phyloP scores from a whole-genome alignment of 2,113 vertebrate species.

The Tylochromis polylepis region DNA sequence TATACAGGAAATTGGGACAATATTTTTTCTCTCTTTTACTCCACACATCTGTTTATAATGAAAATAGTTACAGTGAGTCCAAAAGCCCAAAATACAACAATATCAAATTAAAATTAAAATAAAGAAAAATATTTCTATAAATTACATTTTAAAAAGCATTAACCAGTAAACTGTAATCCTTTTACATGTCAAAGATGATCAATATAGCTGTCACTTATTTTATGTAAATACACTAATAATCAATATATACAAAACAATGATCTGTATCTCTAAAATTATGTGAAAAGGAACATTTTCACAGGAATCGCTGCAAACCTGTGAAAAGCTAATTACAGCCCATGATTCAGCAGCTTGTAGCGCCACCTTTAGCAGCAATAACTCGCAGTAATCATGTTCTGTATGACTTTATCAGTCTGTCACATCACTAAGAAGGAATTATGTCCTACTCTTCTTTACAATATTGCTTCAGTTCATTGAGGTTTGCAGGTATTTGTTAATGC shows the following conservation, averaged over 20 bases:
- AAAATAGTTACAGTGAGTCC: too few relatives aligned
- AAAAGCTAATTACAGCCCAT: neutral
- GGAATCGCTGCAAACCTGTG: neutral
- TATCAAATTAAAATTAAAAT: too few relatives aligned
- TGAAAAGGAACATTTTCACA: neutral
- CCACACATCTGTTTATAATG: too few relatives aligned
- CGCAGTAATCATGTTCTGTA: too few relatives aligned
- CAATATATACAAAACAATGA: neutral
- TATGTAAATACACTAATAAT: neutral
- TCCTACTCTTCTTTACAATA: neutral
- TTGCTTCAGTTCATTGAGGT: neutral
- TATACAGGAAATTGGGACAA: too few relatives aligned
- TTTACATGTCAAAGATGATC: too few relatives aligned
- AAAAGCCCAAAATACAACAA: neutral
- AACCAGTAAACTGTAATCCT: too few relatives aligned
- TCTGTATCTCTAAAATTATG: neutral
- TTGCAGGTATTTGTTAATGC: neutral
- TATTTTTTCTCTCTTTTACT: too few relatives aligned
- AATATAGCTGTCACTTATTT: neutral
- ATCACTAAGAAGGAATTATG: neutral
- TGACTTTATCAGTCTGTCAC: accelerated
- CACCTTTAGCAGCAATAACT: neutral
- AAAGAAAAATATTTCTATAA: too few relatives aligned
- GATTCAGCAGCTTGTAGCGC: neutral
- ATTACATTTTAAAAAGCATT: too few relatives aligned